These are phyloP conservation scores for Eudemis profundana DNA, from an alignment of 2,888 invertebrate species.

Conservation along the genomic window DNA sequence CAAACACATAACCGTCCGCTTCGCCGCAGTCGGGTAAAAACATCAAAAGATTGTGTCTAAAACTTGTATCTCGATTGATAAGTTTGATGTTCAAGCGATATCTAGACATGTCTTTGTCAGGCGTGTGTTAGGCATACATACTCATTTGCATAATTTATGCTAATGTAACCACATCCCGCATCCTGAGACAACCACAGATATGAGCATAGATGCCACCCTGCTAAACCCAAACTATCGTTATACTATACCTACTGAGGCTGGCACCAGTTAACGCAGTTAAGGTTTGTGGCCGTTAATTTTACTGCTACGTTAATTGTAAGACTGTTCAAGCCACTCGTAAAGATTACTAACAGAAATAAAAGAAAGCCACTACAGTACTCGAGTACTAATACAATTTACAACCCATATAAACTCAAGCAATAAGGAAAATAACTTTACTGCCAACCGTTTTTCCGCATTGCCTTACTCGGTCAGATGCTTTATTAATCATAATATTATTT, in stretches of 20 bases:
- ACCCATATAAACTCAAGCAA: slow-evolving; percentile 25
- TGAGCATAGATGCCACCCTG: no score
- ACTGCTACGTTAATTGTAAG: slow-evolving; percentile 2
- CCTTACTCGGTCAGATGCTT: slow-evolving; percentile 4
- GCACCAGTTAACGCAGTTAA: neutral
- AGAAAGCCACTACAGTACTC: neutral
- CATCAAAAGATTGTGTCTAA: no score
- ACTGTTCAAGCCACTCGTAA: neutral
- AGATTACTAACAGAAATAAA: slow-evolving; percentile 19
- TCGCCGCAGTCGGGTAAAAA: no score
- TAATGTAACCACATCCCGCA: no score
- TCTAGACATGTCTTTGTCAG: no score
- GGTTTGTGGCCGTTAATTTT: slow-evolving; percentile 1
- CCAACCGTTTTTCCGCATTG: neutral
- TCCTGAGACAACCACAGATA: no score
- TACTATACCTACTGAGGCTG: neutral
- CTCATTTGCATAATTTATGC: no score
- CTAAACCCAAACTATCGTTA: no score
- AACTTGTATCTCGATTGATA: no score
- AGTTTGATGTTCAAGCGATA: no score
- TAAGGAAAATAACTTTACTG: slow-evolving; percentile 22
- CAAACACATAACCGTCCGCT: no score
- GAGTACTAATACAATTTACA: slow-evolving; percentile 18
- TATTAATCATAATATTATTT: slow-evolving; percentile 24
- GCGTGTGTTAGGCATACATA: no score